These are phyloP conservation scores for Troglohyphantes excavatus DNA, from an alignment of 2,888 invertebrate species.

Conservation along the genomic window DNA sequence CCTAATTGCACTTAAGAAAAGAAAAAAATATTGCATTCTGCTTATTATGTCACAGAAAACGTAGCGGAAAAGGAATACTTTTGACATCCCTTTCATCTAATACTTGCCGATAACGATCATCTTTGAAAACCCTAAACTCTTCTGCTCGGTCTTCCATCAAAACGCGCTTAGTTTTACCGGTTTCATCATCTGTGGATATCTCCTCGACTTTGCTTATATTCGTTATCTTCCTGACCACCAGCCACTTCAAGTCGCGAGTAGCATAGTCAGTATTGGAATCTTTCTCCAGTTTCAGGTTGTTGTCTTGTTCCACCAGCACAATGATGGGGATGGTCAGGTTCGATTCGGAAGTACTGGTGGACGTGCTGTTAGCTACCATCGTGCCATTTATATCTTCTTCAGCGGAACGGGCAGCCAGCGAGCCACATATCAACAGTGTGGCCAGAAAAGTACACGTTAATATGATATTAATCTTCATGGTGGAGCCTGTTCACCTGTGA, in stretches of 20 bases:
- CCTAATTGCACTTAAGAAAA: too few relatives aligned
- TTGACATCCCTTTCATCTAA: not conserved
- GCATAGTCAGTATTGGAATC: not conserved
- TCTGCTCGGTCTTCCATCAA: not conserved
- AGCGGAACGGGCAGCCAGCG: not conserved
- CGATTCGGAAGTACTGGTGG: not conserved
- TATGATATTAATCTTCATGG: not conserved
- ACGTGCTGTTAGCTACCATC: not conserved
- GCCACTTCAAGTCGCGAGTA: not conserved
- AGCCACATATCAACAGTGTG: not conserved
- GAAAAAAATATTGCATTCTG: too few relatives aligned
- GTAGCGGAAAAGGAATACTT: not conserved
- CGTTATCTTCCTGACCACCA: not conserved
- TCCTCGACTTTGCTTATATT: not conserved
- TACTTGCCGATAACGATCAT: not conserved
- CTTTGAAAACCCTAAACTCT: not conserved
- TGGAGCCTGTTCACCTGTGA: too few relatives aligned
- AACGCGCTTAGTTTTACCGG: not conserved
- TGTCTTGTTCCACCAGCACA: not conserved
- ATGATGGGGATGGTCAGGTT: not conserved
- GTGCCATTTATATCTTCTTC: not conserved
- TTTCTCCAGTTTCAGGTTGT: not conserved
- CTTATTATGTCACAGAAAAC: too few relatives aligned
- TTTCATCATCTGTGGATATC: not conserved
- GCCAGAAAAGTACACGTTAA: not conserved